Evolutionary conservation across 2,888 invertebrate species (phyloP).

Genomic region (Dromius quadrimaculatus): DNA sequence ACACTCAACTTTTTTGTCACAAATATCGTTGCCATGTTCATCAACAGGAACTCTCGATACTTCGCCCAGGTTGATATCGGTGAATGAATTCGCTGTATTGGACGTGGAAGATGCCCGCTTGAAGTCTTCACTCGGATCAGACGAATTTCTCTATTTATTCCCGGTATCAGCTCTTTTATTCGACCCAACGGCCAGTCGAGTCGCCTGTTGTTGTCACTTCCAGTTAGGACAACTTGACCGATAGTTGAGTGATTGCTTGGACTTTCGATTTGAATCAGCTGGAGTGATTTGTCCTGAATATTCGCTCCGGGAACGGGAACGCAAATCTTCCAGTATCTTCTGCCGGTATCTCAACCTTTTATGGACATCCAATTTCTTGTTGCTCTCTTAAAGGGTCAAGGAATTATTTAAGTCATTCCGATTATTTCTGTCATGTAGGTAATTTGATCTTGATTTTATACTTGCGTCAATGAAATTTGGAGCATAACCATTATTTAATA

Average conservation of each 20-base stretch:
- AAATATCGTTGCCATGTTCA: too few species aligned
- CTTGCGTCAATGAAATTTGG: neutral
- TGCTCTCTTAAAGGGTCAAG: too few species aligned
- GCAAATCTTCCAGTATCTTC: neutral
- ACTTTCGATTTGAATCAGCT: neutral
- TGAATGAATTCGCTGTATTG: too few species aligned
- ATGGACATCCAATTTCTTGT: neutral
- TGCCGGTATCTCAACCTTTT: conserved; percentile 4
- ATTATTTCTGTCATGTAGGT: neutral
- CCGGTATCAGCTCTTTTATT: conserved; percentile 3
- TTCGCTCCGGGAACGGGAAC: too few species aligned
- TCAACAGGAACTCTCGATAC: too few species aligned
- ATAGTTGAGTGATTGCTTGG: neutral
- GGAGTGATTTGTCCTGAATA: neutral
- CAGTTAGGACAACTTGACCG: neutral
- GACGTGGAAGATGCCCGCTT: neutral
- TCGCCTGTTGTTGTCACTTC: neutral
- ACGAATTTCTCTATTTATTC: conserved; percentile 2
- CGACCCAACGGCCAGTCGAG: neutral
- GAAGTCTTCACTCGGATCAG: neutral
- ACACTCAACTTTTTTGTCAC: too few species aligned
- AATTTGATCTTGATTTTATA: neutral
- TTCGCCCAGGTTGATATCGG: too few species aligned
- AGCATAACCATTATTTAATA: neutral
- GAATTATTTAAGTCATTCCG: too few species aligned